Percentiles rank a stretch among this genome's conserved stretches.
Evolutionary conservation across 2,888 invertebrate species (phyloP).

Genomic region (Pardosa pseudoannulata): DNA sequence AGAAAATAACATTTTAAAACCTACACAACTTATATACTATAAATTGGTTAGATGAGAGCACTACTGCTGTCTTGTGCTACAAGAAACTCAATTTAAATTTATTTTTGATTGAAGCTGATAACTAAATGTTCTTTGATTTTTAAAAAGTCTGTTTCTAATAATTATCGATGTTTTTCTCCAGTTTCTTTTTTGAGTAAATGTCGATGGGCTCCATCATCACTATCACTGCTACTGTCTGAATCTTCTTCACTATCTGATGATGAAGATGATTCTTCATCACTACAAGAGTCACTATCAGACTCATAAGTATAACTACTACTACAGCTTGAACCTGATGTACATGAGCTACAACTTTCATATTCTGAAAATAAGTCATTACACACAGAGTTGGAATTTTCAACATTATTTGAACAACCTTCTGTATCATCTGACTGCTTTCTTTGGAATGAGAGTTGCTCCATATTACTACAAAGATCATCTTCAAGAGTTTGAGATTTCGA

Average conservation of each 20-base stretch:
- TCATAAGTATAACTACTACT: constrained; percentile 33
- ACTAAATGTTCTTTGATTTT: too few relatives aligned
- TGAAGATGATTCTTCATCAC: constrained; percentile 4
- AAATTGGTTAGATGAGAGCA: too few relatives aligned
- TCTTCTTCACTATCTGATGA: constrained; percentile 35
- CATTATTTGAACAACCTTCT: neutral
- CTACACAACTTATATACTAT: too few relatives aligned
- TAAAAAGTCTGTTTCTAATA: too few relatives aligned
- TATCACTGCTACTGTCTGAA: constrained; percentile 18
- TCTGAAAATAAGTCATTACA: neutral
- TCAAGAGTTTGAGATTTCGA: neutral
- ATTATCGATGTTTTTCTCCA: constrained; percentile 10
- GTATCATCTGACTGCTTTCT: neutral
- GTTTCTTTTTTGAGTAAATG: constrained; percentile 13
- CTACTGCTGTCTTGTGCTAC: too few relatives aligned
- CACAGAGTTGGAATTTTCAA: neutral
- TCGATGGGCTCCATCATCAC: constrained; percentile 19
- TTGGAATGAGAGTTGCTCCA: constrained; percentile 31
- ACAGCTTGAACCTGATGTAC: constrained; percentile 33
- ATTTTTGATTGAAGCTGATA: too few relatives aligned
- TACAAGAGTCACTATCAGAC: constrained; percentile 18
- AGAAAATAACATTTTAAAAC: too few relatives aligned
- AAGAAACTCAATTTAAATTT: too few relatives aligned
- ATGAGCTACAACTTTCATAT: constrained; percentile 29
- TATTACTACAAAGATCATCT: neutral